Conservation (phyloP, 2,113 vertebrate species). For the Tenebrosternarchus preto region DNA sequence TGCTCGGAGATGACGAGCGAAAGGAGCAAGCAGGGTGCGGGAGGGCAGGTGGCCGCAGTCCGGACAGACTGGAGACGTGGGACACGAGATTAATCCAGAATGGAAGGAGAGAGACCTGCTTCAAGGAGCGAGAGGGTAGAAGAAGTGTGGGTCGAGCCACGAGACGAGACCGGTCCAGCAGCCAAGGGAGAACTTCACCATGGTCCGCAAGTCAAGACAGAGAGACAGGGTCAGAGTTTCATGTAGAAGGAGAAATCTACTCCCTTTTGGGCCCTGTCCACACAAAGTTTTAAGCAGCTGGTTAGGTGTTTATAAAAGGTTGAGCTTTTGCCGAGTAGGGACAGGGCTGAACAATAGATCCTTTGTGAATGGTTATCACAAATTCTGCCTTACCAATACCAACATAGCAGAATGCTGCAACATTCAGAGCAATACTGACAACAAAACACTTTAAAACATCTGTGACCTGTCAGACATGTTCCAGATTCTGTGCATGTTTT, state of each 20-base stretch:
- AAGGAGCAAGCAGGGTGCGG: conserved; percentile 31
- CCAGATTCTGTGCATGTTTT: too few species aligned
- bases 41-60: conserved; percentile 42
- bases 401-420: too few species aligned
- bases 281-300: conserved; percentile 18
- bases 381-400: too few species aligned
- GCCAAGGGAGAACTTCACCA: conserved; percentile 72
- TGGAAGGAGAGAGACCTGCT: conserved; percentile 68
- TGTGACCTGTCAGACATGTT: too few species aligned
- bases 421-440: too few species aligned
- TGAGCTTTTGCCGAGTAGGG: background rate
- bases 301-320: background rate
- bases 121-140: conserved; percentile 72
- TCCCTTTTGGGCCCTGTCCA: conserved; percentile 35
- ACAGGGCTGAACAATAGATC: background rate
- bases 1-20: conserved; percentile 8
- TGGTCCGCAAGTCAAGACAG: conserved; percentile 65
- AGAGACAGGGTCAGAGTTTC: conserved; percentile 46
- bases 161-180: conserved; percentile 70
- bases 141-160: conserved; percentile 69
- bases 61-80: conserved; percentile 50
- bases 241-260: conserved; percentile 58
- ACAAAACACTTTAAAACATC: too few species aligned
- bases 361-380: too few species aligned
- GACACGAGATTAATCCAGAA: conserved; percentile 67